Base-by-base conservation (phyloP, 2,797 vertebrate genomes). In the Miichthys miiuy region DNA sequence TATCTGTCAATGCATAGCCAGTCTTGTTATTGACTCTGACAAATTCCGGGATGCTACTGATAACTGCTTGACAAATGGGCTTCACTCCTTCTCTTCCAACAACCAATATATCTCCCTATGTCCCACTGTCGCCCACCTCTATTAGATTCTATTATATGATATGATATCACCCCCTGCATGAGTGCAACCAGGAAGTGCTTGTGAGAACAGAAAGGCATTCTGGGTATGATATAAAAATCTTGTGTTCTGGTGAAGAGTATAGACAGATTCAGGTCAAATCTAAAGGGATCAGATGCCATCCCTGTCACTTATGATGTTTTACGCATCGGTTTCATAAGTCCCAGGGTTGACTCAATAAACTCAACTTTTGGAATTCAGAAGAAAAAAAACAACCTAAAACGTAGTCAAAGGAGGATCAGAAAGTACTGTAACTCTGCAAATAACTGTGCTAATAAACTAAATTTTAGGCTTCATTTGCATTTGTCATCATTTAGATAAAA, bases 91-190 rank as follows among this genome's bases (percentile, higher is more conserved):
- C 77, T 78, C 58, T 57, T 70, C 72, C 83, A 82, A 91, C 86
- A 89, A 75, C 86, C 80, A 73, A 88, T 91, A 82, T 75, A 89
- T 93, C 88, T 88, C 80, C 64, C 67, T 68, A 44, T 60, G 56
- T 81, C 85, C 75, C 78, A 58, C 81, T 70, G 77, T 87, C 79
- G 48, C 72, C 79, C 69, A 78, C 81, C 83, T 81, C 87, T 79
- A 83, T 88, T 80, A 84, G 88, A 93, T 93, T 83, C 74, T 83
- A 93, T 93, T 91, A 90, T 87, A 79, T 86, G 90, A 94, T 93
- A 92, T 63, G 57, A 88, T 88, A 92, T 89, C 81, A 68, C 77
- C 74, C 61, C 64, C 27, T 68, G 72, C 68, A 70, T 75, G 62
- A 83, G 81, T 25, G 60, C 17, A 38, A 73, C 62, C 76, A 71